Evolutionary conservation across 2,888 invertebrate species (phyloP).

Genomic region (Cephus spinipes): DNA sequence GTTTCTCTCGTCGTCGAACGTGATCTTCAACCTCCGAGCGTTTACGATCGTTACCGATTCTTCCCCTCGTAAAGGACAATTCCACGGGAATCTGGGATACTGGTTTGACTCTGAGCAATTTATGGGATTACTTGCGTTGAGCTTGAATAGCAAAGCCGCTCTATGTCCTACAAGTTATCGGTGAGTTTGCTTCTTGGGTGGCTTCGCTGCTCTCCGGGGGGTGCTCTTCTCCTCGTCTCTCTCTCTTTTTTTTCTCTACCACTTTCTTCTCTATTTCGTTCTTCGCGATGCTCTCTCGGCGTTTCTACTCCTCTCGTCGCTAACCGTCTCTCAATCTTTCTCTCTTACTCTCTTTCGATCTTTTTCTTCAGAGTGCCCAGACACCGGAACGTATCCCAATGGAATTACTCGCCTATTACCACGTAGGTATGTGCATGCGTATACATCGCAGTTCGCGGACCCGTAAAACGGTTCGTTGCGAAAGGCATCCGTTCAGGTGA

Average conservation of each 20-base stretch:
- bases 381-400: constrained; percentile 54
- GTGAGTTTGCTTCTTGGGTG: constrained; percentile 62
- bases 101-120: background rate
- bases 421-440: constrained; percentile 40
- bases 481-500: constrained; percentile 17
- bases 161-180: constrained; percentile 60
- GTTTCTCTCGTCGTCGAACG: too few species aligned
- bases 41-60: background rate
- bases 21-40: too few species aligned
- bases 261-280: too few species aligned
- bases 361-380: constrained; percentile 21
- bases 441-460: constrained; percentile 33
- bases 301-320: too few species aligned
- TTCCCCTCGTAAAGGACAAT: background rate
- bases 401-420: constrained; percentile 55
- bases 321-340: background rate
- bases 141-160: constrained; percentile 43
- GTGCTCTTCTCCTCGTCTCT: constrained; percentile 32
- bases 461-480: constrained; percentile 14
- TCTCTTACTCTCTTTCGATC: constrained; percentile 28
- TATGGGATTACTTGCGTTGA: constrained; percentile 17
- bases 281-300: too few species aligned
- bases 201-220: constrained; percentile 60
- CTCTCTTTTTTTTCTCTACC: background rate
- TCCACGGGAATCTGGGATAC: background rate